Base-by-base conservation (phyloP, 1,140 invertebrate species). In the Asbolus verrucosus region DNA sequence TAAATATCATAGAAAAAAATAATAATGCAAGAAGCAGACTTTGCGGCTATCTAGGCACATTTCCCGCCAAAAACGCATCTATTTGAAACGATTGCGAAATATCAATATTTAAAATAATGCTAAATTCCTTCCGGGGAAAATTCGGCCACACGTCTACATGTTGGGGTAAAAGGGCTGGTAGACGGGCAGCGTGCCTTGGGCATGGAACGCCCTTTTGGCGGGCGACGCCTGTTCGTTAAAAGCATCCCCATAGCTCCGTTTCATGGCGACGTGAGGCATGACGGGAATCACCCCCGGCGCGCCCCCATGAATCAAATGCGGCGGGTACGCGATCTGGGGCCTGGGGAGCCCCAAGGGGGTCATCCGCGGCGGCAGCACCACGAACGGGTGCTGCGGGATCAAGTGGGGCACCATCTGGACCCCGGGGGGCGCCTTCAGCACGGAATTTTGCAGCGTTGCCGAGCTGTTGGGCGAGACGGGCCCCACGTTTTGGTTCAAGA, bases 91-190 rank as follows among this genome's bases (percentile, higher is more conserved):
- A n/a, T n/a, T n/a, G n/a, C n/a, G n/a, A n/a, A n/a, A n/a, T n/a
- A n/a, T n/a, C n/a, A n/a, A n/a, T n/a, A n/a, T n/a, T n/a, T n/a
- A n/a, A n/a, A n/a, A n/a, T n/a, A n/a, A n/a, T n/a, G n/a, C n/a
- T n/a, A n/a, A n/a, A n/a, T n/a, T n/a, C n/a, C n/a, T n/a, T n/a
- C n/a, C n/a, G n/a, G n/a, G n/a, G n/a, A n/a, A n/a, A n/a, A n/a
- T n/a, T n/a, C n/a, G n/a, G n/a, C n/a, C n/a, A n/a, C 27, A 0
- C 73, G 77, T 50, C 84, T 84, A 85, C 81, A 87, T 69, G 79
- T 82, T 72, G 75, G 80, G 77, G 84, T 86, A 73, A 82, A 71
- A 87, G 62, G 19, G 84, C 60, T 75, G 86, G 80, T 82, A 90
- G n/a, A 82, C 84, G 62, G 80, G 82, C 73, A 63, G 76, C 79